These are phyloP conservation scores for Drepanosiphum platanoidis DNA, from an alignment of 2,888 invertebrate species.

Conservation along the genomic window DNA sequence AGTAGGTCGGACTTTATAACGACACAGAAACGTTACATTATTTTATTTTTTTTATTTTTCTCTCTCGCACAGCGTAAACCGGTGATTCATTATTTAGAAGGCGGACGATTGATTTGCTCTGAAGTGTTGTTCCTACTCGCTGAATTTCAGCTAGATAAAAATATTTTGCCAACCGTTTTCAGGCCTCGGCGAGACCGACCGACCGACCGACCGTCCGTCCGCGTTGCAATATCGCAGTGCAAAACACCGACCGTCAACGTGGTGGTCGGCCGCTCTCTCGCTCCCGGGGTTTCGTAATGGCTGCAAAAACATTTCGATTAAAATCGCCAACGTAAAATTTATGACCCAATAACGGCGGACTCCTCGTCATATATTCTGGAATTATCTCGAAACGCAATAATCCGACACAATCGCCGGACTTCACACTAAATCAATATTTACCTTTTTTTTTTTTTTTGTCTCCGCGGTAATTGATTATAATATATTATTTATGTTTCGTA, in stretches of 20 bases:
- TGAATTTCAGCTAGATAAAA: background rate
- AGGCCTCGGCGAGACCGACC: no score
- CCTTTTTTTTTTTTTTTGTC: background rate
- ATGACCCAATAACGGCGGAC: background rate
- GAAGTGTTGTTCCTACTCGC: background rate
- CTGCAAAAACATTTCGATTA: conserved; percentile 27
- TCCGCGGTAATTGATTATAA: background rate
- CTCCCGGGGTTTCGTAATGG: background rate
- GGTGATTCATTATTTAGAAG: background rate
- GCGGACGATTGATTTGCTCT: background rate
- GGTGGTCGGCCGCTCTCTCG: background rate
- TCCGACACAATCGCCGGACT: conserved; percentile 18
- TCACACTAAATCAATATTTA: conserved; percentile 15
- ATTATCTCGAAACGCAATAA: conserved; percentile 36
- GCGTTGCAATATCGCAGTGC: background rate
- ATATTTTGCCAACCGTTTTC: no score
- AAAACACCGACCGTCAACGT: background rate
- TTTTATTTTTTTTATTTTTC: no score
- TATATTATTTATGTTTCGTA: no score
- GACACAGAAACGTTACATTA: no score
- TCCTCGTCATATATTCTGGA: background rate
- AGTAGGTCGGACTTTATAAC: no score
- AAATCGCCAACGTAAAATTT: conserved; percentile 31
- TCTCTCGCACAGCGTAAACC: no score
- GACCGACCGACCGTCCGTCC: no score